phyloP scores from a whole-genome alignment of 2,113 vertebrate species.

The Lamprologus sp. region DNA sequence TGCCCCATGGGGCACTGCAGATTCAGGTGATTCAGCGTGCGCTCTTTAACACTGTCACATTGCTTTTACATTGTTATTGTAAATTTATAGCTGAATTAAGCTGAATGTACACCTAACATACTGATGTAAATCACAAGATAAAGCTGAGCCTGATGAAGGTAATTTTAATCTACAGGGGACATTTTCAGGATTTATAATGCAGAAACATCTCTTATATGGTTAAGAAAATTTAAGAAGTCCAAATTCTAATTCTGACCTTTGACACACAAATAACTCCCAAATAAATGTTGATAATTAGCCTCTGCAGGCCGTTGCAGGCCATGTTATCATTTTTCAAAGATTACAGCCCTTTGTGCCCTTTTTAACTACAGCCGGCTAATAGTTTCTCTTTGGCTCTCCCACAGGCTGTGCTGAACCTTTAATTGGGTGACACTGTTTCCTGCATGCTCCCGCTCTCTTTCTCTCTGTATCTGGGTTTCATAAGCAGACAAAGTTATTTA shows the following conservation, averaged over 20 bases:
- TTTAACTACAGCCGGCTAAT: conserved; percentile 27
- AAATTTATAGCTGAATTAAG: not conserved
- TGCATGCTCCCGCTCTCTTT: conserved; percentile 6
- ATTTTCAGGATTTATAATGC: not conserved
- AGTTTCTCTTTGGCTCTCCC: conserved; percentile 41
- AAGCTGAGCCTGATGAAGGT: not conserved
- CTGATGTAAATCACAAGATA: not conserved
- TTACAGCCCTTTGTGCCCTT: conserved; percentile 20
- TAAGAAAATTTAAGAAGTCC: not conserved
- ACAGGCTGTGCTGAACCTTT: conserved; percentile 47
- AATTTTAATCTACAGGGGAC: not conserved
- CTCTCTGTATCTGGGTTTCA: conserved; percentile 24
- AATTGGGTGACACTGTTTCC: conserved; percentile 57
- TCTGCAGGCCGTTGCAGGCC: not conserved
- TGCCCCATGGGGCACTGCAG: not conserved
- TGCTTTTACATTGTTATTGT: not conserved
- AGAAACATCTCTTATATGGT: not conserved
- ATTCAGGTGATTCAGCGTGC: not conserved
- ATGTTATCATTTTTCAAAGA: conserved; percentile 45
- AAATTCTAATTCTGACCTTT: not conserved
- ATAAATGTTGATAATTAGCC: not conserved
- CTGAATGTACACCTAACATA: rapidly evolving
- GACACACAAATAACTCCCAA: not conserved
- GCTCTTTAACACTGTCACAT: not conserved
- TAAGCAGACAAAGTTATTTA: conserved; percentile 64